phyloP scores from a whole-genome alignment of 2,113 vertebrate species.

The Dolichallabes microphthalmus region DNA sequence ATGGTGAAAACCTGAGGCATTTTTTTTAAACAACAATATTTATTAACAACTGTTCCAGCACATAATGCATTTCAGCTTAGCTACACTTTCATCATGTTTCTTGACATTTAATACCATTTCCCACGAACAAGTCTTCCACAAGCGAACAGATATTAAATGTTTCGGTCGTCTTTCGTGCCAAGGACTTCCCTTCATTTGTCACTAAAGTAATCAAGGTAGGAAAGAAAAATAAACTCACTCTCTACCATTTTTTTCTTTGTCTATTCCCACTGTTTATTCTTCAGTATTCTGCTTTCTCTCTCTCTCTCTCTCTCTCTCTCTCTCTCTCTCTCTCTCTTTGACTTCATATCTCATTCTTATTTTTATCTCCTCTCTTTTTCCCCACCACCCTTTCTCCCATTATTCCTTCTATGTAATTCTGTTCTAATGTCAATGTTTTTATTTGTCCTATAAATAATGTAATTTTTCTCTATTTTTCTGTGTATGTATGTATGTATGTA shows the following conservation, averaged over 20 bases:
- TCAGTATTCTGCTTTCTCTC: not conserved
- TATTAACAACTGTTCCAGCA: not conserved
- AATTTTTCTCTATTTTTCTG: not conserved
- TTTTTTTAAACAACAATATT: constrained; percentile 4
- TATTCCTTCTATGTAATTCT: no score
- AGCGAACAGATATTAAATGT: constrained; percentile 81
- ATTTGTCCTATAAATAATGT: not conserved
- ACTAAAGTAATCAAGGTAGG: constrained; percentile 88
- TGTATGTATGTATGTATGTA: no score
- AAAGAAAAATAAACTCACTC: constrained; percentile 49
- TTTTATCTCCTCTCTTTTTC: not conserved
- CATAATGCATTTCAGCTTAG: constrained; percentile 14
- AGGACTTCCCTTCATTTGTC: constrained; percentile 88
- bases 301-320: not conserved
- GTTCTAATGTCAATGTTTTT: not conserved
- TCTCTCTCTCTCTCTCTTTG: not conserved
- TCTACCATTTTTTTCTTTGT: not conserved
- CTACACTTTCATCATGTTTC: not conserved
- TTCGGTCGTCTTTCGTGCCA: constrained; percentile 90
- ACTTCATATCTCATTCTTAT: not conserved
- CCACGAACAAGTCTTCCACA: constrained; percentile 83
- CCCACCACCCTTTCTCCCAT: not conserved
- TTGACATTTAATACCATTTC: constrained; percentile 18
- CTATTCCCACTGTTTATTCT: not conserved
- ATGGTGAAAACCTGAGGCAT: not conserved